Conservation (phyloP, 2,113 vertebrate species). For the Loxodonta africana region DNA sequence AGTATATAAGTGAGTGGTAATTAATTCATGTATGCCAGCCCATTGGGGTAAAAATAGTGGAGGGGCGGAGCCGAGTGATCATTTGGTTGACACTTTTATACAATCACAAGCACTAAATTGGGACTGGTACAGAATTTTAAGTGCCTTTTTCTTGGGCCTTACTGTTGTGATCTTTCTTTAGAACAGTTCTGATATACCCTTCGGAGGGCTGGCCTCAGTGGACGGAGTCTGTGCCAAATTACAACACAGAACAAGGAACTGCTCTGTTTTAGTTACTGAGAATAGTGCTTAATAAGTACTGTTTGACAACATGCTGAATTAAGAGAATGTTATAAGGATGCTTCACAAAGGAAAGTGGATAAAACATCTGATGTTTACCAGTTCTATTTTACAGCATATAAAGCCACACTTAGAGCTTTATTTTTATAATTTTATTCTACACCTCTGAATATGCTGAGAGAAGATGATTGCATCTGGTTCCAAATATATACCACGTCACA, state of each 20-base stretch:
- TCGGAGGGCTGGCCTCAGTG: slow-evolving; percentile 78
- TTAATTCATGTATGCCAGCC: slow-evolving; percentile 36
- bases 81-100: slow-evolving; percentile 71
- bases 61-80: slow-evolving; percentile 25
- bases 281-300: slow-evolving; percentile 81
- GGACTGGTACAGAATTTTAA: slow-evolving; percentile 82
- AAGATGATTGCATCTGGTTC: slow-evolving; percentile 64
- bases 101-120: slow-evolving; percentile 73
- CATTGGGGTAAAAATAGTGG: slow-evolving; percentile 59
- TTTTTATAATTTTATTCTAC: slow-evolving; percentile 61
- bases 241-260: slow-evolving; percentile 80
- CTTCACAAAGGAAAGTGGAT: slow-evolving; percentile 76
- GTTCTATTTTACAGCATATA: slow-evolving; percentile 74
- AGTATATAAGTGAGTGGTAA: not conserved
- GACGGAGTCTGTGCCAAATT: slow-evolving; percentile 75
- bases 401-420: slow-evolving; percentile 45
- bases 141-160: slow-evolving; percentile 80
- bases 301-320: slow-evolving; percentile 83
- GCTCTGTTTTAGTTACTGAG: slow-evolving; percentile 78
- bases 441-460: slow-evolving; percentile 34
- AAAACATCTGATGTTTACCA: slow-evolving; percentile 81
- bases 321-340: slow-evolving; percentile 78
- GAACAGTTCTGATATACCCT: slow-evolving; percentile 81
- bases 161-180: slow-evolving; percentile 85
- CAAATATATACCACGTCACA: slow-evolving; percentile 24